Evolutionary conservation across 2,797 vertebrate species (phyloP), one percentile per base, ranked within the genome.

Genomic region (Prionace glauca): DNA sequence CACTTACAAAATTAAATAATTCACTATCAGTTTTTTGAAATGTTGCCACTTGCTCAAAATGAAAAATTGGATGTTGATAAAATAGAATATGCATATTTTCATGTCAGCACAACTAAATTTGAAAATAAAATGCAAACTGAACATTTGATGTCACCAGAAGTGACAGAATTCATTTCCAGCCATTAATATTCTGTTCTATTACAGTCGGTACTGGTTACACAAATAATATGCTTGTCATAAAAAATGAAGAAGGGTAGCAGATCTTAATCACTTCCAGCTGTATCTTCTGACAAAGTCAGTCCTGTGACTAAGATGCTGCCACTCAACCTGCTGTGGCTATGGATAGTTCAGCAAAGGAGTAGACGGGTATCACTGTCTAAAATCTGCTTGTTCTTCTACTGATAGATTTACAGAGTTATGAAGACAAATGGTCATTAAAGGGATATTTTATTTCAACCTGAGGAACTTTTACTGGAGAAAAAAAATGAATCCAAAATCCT

Each of bases 101-200:
- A 10, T 92, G 90, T 69, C 65, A 41, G n/a, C 67, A n/a, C 90
- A 92, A 69, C 62, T 69, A 92, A 92, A 92, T 92, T 69, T 92
- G n/a, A 92, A 92, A 92, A 92, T 92, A 69, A 91, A 92, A 92
- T 92, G 90, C 62, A 92, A 41, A 92, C 90, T 92, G 90, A 92
- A 92, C 10, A 92, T 24, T 92, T 92, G 90, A 92, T 69, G 65
- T 92, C 90, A 92, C n/a, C 65, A 92, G 65, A 69, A 92, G 65
- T 92, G 90, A 92, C 62, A 67, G 62, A 91, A 91, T 91, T 91
- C 88, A 91, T 91, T 91, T 91, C 62, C 88, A 92, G n/a, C 65
- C 90, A 69, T 92, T 92, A 69, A 92, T 92, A 92, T 69, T 92
- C 90, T 92, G 90, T 69, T 69, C 90, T 14, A 92, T 69, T 92